phyloP scores from a whole-genome alignment of 2,113 vertebrate species.

The Lasiurus borealis region DNA sequence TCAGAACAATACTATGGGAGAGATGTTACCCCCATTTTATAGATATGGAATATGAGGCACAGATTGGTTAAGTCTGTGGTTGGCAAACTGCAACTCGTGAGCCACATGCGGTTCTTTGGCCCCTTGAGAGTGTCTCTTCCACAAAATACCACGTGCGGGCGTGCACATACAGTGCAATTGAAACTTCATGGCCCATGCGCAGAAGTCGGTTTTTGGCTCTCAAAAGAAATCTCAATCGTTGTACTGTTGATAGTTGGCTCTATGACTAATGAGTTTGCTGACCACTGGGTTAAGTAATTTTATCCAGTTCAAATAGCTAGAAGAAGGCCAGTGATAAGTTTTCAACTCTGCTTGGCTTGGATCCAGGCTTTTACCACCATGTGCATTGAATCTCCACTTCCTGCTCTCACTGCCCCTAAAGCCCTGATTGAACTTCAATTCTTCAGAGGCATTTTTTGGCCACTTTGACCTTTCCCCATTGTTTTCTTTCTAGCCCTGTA shows the following conservation, averaged over 20 bases:
- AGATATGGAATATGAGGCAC: neutral
- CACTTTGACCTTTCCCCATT: neutral
- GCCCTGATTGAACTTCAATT: neutral
- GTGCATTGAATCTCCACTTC: neutral
- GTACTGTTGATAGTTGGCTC: too few species aligned
- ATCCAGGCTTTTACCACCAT: neutral
- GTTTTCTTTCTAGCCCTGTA: neutral
- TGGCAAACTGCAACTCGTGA: too few species aligned
- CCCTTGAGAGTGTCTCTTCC: too few species aligned
- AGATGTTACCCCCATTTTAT: conserved; percentile 17
- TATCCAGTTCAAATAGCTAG: neutral
- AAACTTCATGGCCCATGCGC: too few species aligned
- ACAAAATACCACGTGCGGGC: too few species aligned
- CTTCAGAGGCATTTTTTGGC: neutral
- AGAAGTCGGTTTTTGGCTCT: too few species aligned
- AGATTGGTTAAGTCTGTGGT: neutral
- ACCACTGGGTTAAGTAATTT: neutral
- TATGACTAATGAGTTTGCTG: too few species aligned
- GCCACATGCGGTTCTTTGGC: too few species aligned
- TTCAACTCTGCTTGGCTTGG: neutral
- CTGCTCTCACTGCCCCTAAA: neutral
- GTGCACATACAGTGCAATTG: too few species aligned
- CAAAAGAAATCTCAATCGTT: too few species aligned
- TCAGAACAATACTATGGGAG: neutral
- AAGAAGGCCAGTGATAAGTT: neutral